Conservation (phyloP, 1,140 invertebrate species). For the Drosophila navojoa region DNA sequence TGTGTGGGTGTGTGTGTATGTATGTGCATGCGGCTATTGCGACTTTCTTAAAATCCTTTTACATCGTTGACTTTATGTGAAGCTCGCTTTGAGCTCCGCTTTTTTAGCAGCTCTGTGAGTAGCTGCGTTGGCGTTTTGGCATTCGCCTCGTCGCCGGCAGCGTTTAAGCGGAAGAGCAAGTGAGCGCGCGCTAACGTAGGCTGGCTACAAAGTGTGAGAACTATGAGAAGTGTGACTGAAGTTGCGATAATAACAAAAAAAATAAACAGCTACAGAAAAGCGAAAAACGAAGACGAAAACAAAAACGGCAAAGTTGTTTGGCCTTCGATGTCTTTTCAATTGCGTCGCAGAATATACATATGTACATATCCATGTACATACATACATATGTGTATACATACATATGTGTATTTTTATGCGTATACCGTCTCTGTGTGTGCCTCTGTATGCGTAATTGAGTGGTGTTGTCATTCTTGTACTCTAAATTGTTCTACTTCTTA, state of each 20-base stretch:
- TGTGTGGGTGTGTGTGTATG: too few relatives aligned
- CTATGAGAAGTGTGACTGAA: conserved; percentile 27
- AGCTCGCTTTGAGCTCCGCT: not conserved
- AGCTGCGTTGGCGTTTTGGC: not conserved
- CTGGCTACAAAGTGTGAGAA: conserved; percentile 17
- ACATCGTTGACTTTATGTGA: not conserved
- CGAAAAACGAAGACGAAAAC: conserved; percentile 48
- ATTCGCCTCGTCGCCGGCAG: conserved; percentile 48
- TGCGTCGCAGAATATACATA: conserved; percentile 75
- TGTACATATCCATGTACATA: conserved; percentile 27
- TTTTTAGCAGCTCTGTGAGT: not conserved
- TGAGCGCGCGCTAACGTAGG: not conserved
- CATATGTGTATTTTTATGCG: conserved; percentile 10
- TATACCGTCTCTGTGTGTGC: conserved; percentile 3
- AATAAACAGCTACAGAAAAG: conserved; percentile 44
- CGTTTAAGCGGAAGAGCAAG: conserved; percentile 23
- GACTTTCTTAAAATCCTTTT: conserved; percentile 6
- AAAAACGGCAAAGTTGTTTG: conserved; percentile 78
- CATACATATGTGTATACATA: conserved; percentile 27
- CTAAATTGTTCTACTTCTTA: conserved; percentile 32
- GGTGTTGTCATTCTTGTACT: conserved; percentile 47
- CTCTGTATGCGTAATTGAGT: conserved; percentile 4
- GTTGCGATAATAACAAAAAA: conserved; percentile 73
- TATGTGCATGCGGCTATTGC: too few relatives aligned
- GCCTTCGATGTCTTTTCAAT: conserved; percentile 81